A percentile compares a stretch with the other conserved stretches of the same genome.
phyloP scores from a whole-genome alignment of 2,888 invertebrate genomes.

The Pristionchus japonicus region DNA sequence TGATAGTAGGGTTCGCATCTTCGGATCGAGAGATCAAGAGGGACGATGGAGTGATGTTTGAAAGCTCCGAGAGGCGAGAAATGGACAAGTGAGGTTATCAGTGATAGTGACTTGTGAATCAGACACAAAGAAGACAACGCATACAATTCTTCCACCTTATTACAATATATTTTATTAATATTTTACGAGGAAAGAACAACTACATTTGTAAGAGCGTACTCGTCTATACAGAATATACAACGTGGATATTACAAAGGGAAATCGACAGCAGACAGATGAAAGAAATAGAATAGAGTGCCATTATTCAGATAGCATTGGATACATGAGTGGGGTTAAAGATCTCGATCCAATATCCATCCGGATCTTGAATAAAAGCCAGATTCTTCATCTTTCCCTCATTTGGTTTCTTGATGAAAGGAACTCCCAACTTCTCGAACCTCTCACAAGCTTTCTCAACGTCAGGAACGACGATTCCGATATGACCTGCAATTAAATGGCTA shows the following conservation, averaged over 20 bases:
- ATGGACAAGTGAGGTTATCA: slow-evolving; percentile 1
- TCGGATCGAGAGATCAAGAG: neutral
- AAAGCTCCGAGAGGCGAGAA: neutral
- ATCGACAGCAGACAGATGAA: neutral
- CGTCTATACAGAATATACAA: neutral
- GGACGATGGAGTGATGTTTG: neutral
- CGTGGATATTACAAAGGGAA: neutral
- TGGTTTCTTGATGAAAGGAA: slow-evolving; percentile 90
- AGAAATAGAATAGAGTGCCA: neutral
- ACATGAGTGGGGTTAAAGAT: slow-evolving; percentile 81
- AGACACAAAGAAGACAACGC: neutral
- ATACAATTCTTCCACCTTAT: neutral
- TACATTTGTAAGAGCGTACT: neutral
- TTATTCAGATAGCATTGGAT: neutral
- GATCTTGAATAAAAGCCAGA: slow-evolving; percentile 91
- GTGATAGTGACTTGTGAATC: slow-evolving; percentile 16
- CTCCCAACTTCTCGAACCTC: slow-evolving; percentile 87
- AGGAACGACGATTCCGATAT: slow-evolving; percentile 91
- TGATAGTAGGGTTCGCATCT: too few relatives aligned
- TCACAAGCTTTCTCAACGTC: slow-evolving; percentile 90
- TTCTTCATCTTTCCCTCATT: slow-evolving; percentile 82
- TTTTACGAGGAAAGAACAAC: neutral
- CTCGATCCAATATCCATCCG: slow-evolving; percentile 97
- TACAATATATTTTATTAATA: neutral
- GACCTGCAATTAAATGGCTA: slow-evolving; percentile 79